phyloP scores from a whole-genome alignment of 2,113 vertebrate species.

The Cyanoramphus novaezelandiae region DNA sequence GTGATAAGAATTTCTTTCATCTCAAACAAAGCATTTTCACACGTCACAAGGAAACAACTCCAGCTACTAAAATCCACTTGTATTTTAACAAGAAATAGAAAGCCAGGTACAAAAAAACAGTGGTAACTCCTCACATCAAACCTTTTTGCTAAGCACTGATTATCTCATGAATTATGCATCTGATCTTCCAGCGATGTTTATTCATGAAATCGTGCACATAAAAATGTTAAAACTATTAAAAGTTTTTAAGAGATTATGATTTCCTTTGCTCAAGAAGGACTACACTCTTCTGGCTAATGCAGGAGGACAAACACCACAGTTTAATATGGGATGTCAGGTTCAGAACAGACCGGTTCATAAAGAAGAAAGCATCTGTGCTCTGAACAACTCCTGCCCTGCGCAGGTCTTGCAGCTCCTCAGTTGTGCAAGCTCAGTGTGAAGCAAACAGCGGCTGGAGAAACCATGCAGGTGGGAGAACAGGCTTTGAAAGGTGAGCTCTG shows the following conservation, averaged over 20 bases:
- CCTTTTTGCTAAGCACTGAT: constrained; percentile 19
- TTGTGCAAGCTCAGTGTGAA: not conserved
- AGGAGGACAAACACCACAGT: not conserved
- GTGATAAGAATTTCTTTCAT: constrained; percentile 32
- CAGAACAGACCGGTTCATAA: not conserved
- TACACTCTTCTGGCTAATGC: not conserved
- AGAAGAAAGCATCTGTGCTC: not conserved
- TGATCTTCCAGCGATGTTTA: constrained; percentile 16
- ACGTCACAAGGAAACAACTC: constrained; percentile 18
- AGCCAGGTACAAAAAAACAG: not conserved
- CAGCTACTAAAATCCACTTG: constrained; percentile 33
- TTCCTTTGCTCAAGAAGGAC: constrained; percentile 1
- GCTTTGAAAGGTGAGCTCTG: not conserved
- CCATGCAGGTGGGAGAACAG: not conserved
- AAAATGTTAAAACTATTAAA: constrained; percentile 43
- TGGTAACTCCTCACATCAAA: not conserved
- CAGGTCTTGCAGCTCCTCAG: not conserved
- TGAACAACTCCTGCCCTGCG: not conserved
- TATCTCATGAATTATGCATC: constrained; percentile 55
- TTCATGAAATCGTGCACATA: not conserved
- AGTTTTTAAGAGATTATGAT: not conserved
- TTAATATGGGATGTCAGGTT: not conserved
- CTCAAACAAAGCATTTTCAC: constrained; percentile 45
- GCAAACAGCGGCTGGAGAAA: not conserved
- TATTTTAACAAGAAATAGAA: constrained; percentile 35